Evolutionary conservation across 2,888 invertebrate genomes (phyloP), one percentile per base, ranked within the genome.

Genomic region (Sarcophaga variegata): DNA sequence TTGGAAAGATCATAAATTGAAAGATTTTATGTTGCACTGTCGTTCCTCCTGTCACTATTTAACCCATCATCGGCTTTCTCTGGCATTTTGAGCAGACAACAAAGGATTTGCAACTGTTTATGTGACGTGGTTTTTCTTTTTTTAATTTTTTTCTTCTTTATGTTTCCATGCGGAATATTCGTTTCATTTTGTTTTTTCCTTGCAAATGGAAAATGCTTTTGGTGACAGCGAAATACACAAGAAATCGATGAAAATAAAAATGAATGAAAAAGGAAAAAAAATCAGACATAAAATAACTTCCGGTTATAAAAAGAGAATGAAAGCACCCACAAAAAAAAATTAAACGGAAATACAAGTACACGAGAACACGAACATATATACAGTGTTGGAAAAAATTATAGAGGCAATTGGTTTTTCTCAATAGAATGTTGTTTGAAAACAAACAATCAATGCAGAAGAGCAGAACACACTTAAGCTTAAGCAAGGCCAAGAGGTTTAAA

Each of bases 61-160:
- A 76, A 79, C 47, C 81, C 84, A 76, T 82, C 81, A 72, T 76
- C 84, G 63, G 11, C 25, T 81, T 74, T 81, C 81, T 74, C 37
- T 81, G 76, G 54, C 75, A 78, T 87, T 87, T 84, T 69, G 67
- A 82, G 79, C 79, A 87, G 87, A 84, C 87, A 84, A 84, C 87
- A 87, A 84, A 79, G 84, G 45, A 84, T 63, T 80, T 45, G 45
- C 76, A 62, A 60, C 66, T 67, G 72, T 17, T 14, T 17, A 20
- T 54, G 22, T 66, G 14, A 17, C 54, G 1, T 62, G 49, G 17
- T n/a, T 64, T 62, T 49, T 20, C n/a, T 2, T 4, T 49, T 66
- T 25, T 25, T 3, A 4, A 1, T 22, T 22, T 1, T 22, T 22
- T 22, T 22, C 22, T 12, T 66, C 60, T 12, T n/a, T 67, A 60